phyloP scores from a whole-genome alignment of 2,888 invertebrate species.

The Sesamia inferens region DNA sequence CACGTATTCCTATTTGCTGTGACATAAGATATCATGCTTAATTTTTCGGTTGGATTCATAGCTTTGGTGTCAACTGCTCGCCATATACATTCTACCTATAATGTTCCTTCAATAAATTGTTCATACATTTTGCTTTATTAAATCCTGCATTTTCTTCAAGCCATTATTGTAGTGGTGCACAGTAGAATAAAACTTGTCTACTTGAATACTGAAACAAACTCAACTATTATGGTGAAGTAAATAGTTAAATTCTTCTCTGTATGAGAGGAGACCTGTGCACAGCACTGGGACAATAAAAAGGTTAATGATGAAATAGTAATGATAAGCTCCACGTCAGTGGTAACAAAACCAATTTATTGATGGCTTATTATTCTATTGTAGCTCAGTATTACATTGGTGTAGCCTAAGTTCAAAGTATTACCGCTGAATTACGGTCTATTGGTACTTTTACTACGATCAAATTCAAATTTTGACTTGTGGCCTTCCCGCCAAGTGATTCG shows the following conservation, averaged over 20 bases:
- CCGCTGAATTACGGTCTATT: background rate
- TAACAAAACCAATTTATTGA: background rate
- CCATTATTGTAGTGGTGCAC: too few relatives aligned
- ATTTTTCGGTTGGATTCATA: slow-evolving; percentile 23
- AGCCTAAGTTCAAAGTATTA: background rate
- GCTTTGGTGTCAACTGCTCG: background rate
- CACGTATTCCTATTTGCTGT: slow-evolving; percentile 61
- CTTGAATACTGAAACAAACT: background rate
- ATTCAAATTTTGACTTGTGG: background rate
- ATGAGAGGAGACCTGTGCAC: too few relatives aligned
- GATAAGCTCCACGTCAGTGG: too few relatives aligned
- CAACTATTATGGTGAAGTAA: background rate
- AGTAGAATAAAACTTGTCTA: background rate
- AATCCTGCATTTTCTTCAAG: background rate
- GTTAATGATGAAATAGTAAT: too few relatives aligned
- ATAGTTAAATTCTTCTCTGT: too few relatives aligned
- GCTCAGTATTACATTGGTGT: too few relatives aligned
- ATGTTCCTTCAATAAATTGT: background rate
- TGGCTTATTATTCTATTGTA: too few relatives aligned
- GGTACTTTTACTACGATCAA: background rate
- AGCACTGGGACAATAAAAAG: too few relatives aligned
- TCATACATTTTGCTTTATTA: too few relatives aligned
- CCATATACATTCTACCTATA: background rate
- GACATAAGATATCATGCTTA: slow-evolving; percentile 53
- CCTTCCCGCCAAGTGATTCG: too few relatives aligned